Evolutionary conservation across 2,888 invertebrate species (phyloP).

Genomic region (Drosophila colorata): DNA sequence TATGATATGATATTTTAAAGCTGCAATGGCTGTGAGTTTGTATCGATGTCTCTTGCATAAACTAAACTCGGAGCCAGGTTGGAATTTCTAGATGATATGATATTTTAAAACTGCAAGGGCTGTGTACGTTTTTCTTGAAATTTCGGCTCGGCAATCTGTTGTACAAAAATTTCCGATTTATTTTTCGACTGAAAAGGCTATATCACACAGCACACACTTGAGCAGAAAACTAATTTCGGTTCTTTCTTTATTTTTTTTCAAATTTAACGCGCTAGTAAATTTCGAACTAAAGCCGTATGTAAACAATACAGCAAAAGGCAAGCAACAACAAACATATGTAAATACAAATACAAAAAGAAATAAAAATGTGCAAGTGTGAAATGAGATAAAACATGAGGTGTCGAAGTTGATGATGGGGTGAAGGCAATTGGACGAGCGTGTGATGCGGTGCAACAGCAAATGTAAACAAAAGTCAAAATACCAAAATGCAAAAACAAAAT

Average conservation of each 20-base stretch:
- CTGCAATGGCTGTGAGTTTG: too few relatives aligned
- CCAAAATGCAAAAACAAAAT: slow-evolving; percentile 31
- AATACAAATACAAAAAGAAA: slow-evolving; percentile 34
- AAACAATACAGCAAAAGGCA: slow-evolving; percentile 41
- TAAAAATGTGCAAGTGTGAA: slow-evolving; percentile 56
- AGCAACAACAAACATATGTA: slow-evolving; percentile 37
- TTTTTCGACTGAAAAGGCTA: too few relatives aligned
- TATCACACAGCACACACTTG: background rate
- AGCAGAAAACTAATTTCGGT: slow-evolving; percentile 36
- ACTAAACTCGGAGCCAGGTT: slow-evolving; percentile 3
- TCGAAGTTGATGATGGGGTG: slow-evolving; percentile 17
- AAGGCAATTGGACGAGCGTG: slow-evolving; percentile 28
- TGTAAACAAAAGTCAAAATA: slow-evolving; percentile 45
- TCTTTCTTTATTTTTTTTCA: slow-evolving; percentile 1
- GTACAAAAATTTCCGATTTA: slow-evolving; percentile 3
- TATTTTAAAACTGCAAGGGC: background rate
- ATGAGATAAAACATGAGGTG: slow-evolving; percentile 53
- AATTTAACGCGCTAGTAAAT: slow-evolving; percentile 36
- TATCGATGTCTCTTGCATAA: background rate
- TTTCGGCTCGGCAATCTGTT: background rate
- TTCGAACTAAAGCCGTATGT: slow-evolving; percentile 31
- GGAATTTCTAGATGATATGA: background rate
- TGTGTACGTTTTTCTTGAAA: background rate
- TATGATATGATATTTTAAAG: background rate
- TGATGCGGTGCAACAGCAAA: slow-evolving; percentile 15